Percentiles rank a stretch among this genome's conserved stretches.
Conservation (phyloP, 1,140 invertebrate species). For the Ladona fulva region DNA sequence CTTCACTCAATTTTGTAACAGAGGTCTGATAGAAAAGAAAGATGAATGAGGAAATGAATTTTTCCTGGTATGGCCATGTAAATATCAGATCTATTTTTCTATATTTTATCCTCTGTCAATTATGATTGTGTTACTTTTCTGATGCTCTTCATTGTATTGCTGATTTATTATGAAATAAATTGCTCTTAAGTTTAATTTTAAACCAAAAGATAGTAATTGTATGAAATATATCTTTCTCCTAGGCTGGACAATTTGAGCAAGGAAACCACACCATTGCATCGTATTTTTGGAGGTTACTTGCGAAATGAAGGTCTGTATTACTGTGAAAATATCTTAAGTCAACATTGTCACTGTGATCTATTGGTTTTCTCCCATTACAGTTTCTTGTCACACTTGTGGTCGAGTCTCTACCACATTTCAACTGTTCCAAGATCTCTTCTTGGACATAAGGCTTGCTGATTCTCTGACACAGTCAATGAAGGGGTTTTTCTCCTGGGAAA, state of each 20-base stretch:
- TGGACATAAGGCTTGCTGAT: conserved; percentile 80
- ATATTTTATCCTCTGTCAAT: no score
- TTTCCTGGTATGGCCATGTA: no score
- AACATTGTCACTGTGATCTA: background rate
- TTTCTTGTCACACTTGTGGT: conserved; percentile 61
- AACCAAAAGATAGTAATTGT: no score
- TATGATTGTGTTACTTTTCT: no score
- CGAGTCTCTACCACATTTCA: conserved; percentile 82
- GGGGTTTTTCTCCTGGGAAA: conserved; percentile 71
- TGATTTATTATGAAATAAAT: no score
- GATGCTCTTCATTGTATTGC: no score
- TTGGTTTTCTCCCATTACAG: conserved; percentile 45
- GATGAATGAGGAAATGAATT: no score
- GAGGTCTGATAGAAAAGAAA: no score
- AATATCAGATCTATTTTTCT: no score
- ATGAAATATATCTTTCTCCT: background rate
- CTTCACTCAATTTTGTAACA: no score
- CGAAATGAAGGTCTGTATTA: conserved; percentile 62
- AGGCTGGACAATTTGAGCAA: conserved; percentile 82
- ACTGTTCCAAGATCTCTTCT: conserved; percentile 81
- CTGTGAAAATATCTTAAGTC: background rate
- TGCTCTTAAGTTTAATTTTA: no score
- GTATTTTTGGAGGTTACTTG: conserved; percentile 92
- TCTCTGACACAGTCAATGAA: conserved; percentile 73
- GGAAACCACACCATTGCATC: conserved; percentile 90